Conservation (phyloP, 1,140 invertebrate species). For the Ectropis grisescens region DNA sequence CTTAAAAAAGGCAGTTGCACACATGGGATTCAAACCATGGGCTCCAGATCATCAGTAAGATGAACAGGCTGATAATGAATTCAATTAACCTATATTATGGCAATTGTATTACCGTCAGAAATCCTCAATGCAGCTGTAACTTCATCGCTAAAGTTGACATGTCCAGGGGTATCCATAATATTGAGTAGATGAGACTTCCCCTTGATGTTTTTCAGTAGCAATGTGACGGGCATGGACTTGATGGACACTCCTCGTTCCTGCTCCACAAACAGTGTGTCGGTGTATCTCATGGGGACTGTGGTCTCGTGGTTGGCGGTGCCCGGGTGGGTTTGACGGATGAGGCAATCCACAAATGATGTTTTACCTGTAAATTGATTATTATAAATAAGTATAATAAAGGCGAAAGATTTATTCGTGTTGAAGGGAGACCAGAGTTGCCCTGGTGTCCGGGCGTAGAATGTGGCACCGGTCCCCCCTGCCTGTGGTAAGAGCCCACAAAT, state of each 20-base stretch:
- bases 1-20: no score
- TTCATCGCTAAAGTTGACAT: constrained; percentile 99
- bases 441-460: no score
- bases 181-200: constrained; percentile 97
- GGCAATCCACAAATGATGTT: constrained; percentile 97
- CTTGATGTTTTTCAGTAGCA: constrained; percentile 94
- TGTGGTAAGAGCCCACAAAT: no score
- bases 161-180: constrained; percentile 98
- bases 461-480: no score
- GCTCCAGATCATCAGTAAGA: no score
- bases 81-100: no score
- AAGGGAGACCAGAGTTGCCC: no score
- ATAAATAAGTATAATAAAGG: no score
- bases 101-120: constrained; percentile 93
- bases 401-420: no score
- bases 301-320: constrained; percentile 77
- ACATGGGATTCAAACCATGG: no score
- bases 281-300: constrained; percentile 83
- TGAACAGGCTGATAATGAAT: no score
- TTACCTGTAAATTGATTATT: constrained; percentile 71
- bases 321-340: constrained; percentile 97
- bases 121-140: constrained; percentile 96
- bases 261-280: constrained; percentile 97
- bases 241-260: constrained; percentile 98
- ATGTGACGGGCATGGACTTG: constrained; percentile 95